Evolutionary conservation across 1,140 invertebrate species (phyloP), one percentile per base, ranked within the genome.

Genomic region (Rhyacophila brunnea): DNA sequence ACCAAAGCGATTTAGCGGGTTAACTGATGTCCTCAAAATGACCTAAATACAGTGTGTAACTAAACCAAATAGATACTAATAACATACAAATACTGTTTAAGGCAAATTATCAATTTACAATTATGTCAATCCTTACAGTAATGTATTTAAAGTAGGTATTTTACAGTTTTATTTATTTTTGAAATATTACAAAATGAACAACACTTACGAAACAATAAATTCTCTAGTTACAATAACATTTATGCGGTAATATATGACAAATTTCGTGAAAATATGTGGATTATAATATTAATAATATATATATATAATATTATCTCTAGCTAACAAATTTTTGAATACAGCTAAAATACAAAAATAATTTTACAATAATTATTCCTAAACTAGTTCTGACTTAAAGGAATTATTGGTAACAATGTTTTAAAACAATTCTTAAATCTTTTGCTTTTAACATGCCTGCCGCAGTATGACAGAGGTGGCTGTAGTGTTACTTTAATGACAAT

Each of bases 121-220:
- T 43, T 58, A 58, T 28, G 4, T 58, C 46, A 58, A 47, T 52
- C 15, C 46, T 49, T 40, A 47, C 18, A 43, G 18, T 45, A 17
- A 28, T 28, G 3, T 28, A 28, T 5, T 28, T 28, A n/a, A n/a
- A n/a, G n/a, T n/a, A n/a, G n/a, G n/a, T n/a, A 28, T 28, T 28
- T 28, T 28, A 28, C 23, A 28, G 23, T 28, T 28, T 28, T 28
- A 5, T 28, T n/a, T 28, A 5, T 28, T 28, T 20, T 51, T 51
- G 38, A 20, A 40, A 51, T 36, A 56, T 52, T 62, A 62, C 35
- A 61, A 61, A 61, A 61, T 40, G 53, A 62, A 62, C 60, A 62
- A 62, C 60, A 62, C 53, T 62, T 62, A 62, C 23, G 44, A 62
- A 62, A 62, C 47, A 62, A 62, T 56, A 58, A 57, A 62, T 51